phyloP scores from a whole-genome alignment of 2,888 invertebrate species.

The Boloria selene region DNA sequence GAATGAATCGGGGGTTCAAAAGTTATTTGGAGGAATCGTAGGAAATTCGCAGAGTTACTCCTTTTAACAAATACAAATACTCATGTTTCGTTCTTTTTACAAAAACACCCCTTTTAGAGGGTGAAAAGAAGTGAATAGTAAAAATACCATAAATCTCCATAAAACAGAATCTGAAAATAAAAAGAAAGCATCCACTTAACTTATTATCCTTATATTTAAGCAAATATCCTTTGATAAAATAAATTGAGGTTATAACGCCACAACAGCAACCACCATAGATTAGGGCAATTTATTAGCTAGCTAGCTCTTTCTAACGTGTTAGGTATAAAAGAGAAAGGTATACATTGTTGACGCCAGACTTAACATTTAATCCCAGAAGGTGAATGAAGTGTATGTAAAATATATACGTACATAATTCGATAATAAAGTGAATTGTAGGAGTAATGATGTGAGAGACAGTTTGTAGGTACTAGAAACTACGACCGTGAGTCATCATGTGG shows the following conservation, averaged over 20 bases:
- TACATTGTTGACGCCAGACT: too few relatives aligned
- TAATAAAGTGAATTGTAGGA: slow-evolving; percentile 25
- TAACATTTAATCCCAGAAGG: slow-evolving; percentile 27
- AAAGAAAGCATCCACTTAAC: slow-evolving; percentile 3
- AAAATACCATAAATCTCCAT: background rate
- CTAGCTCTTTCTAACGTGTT: slow-evolving; percentile 5
- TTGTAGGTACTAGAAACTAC: background rate
- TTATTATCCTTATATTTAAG: slow-evolving; percentile 1
- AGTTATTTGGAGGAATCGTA: too few relatives aligned
- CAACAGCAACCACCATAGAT: slow-evolving; percentile 28
- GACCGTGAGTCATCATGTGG: too few relatives aligned
- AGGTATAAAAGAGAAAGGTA: background rate
- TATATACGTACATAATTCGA: slow-evolving; percentile 28
- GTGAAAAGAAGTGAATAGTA: background rate
- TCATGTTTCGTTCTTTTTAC: too few relatives aligned
- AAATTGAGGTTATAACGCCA: slow-evolving; percentile 33
- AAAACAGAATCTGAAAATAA: slow-evolving; percentile 7
- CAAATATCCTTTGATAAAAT: slow-evolving; percentile 27
- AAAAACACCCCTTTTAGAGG: too few relatives aligned
- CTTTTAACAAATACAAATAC: too few relatives aligned
- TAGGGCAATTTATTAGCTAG: slow-evolving; percentile 31
- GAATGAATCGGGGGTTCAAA: too few relatives aligned
- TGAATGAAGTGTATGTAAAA: slow-evolving; percentile 24
- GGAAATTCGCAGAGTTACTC: too few relatives aligned
- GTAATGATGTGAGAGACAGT: slow-evolving; percentile 18